A percentile compares a stretch with the other conserved stretches of the same genome.
Evolutionary conservation across 1,140 invertebrate genomes (phyloP).

Genomic region (Copidosoma floridanum): DNA sequence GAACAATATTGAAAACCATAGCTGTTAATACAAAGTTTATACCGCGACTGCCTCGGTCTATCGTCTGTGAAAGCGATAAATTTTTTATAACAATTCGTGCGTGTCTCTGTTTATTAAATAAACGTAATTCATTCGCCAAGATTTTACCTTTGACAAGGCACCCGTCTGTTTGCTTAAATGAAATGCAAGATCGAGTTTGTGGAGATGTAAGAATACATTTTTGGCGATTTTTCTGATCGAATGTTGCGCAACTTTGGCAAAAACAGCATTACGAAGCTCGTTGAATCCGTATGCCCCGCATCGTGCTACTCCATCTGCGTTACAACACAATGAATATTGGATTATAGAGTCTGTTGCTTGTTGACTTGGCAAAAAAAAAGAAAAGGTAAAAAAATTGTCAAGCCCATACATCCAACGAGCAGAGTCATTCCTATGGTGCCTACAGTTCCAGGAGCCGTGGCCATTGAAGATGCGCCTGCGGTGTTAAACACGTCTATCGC

Average conservation of each 20-base stretch:
- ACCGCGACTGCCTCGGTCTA: slow-evolving; percentile 86
- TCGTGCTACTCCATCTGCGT: slow-evolving; percentile 88
- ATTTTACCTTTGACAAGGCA: slow-evolving; percentile 70
- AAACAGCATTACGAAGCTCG: slow-evolving; percentile 96
- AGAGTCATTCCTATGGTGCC: slow-evolving; percentile 74
- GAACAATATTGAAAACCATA: slow-evolving; percentile 97
- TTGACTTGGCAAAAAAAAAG: neutral
- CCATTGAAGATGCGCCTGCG: slow-evolving; percentile 59
- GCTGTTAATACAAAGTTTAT: slow-evolving; percentile 97
- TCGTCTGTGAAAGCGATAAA: slow-evolving; percentile 62
- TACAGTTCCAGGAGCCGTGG: slow-evolving; percentile 70
- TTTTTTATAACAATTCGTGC: neutral
- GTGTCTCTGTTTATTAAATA: slow-evolving; percentile 3
- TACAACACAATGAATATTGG: slow-evolving; percentile 13
- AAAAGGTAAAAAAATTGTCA: slow-evolving; percentile 8
- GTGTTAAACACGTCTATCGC: slow-evolving; percentile 86
- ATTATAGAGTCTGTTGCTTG: slow-evolving; percentile 7
- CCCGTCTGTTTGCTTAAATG: slow-evolving; percentile 95
- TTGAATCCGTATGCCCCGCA: slow-evolving; percentile 89
- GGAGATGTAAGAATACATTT: slow-evolving; percentile 97
- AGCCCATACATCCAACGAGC: slow-evolving; percentile 84
- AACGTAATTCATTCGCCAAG: slow-evolving; percentile 4
- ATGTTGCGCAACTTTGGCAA: slow-evolving; percentile 96
- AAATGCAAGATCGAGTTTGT: slow-evolving; percentile 92
- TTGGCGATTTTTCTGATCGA: slow-evolving; percentile 92